Evolutionary conservation across 2,797 vertebrate genomes (phyloP), one percentile per base, ranked within the genome.

Genomic region (Mastacembelus armatus): DNA sequence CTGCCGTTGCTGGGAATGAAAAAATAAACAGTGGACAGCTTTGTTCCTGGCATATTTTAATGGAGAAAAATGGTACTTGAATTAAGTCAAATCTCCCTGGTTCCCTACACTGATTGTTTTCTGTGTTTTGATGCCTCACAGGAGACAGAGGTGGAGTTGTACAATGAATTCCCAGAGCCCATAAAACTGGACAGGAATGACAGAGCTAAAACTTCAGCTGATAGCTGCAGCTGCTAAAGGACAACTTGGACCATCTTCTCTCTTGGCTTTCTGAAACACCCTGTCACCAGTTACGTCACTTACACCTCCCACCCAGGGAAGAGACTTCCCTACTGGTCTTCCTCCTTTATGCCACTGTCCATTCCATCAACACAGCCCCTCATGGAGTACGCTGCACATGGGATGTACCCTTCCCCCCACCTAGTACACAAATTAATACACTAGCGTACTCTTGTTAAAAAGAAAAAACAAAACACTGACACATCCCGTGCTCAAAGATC

Each of bases 111-210:
- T 66, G 39, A 71, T 39, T 35, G 1, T 56, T 35, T 16, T 59
- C 14, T 65, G 22, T 14, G 7, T 54, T 50, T 49, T 26, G 0
- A 9, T 58, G 16, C 66, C 26, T 55, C 16, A 26, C 76, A 98
- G 96, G 96, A 99, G 89, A 98, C 96, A 1, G 96, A 97, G 89
- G 95, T 97, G 90, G 96, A 95, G 92, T 85, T 96, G 91, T 97
- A 97, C 93, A 96, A 96, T 16, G 95, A 98, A 92, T 96, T 98
- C 89, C 96, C 97, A 0, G 96, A 96, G 80, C 95, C 95, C 61
- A 96, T 98, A 91, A 97, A 98, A 93, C 93, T 98, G 93, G 95
- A 96, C 84, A 95, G 95, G 91, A 96, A 95, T 0, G 95, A 96
- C 88, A 88, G 95, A 91, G 92, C 94, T 60, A 97, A 95, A 89